Conservation (phyloP, 2,797 vertebrate species). For the Nyctalus aviator region DNA sequence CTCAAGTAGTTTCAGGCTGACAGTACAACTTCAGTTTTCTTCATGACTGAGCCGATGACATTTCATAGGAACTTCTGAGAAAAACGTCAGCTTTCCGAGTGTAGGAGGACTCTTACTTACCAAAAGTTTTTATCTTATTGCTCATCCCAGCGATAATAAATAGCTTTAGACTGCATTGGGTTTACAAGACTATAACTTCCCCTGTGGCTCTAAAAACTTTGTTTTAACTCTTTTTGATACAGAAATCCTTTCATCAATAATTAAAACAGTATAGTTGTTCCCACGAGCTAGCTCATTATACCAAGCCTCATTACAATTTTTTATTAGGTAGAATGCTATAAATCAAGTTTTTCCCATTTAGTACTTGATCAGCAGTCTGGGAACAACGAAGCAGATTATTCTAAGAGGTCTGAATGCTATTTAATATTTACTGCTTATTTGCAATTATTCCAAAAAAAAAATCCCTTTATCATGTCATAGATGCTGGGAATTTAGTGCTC, state of each 20-base stretch:
- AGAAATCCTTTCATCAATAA: conserved; percentile 54
- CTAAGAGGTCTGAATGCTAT: background rate
- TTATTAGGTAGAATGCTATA: conserved; percentile 35
- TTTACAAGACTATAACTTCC: conserved; percentile 7
- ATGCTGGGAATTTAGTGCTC: background rate
- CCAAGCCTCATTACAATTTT: background rate
- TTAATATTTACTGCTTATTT: background rate
- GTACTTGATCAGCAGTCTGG: background rate
- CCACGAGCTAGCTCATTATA: conserved; percentile 11
- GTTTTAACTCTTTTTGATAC: background rate
- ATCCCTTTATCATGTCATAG: background rate
- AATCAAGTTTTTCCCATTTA: background rate
- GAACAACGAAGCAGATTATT: background rate
- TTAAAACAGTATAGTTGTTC: background rate
- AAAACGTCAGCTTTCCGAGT: conserved; percentile 37
- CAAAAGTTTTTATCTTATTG: background rate
- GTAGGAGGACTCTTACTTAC: background rate
- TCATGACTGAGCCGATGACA: conserved; percentile 46
- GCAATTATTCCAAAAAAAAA: background rate
- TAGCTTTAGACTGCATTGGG: background rate
- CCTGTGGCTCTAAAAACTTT: background rate
- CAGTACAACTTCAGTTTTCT: conserved; percentile 64
- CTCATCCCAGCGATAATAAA: conserved; percentile 1
- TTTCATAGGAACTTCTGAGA: conserved; percentile 53
- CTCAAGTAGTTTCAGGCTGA: conserved; percentile 32